A percentile compares a stretch with the other conserved stretches of the same genome.
phyloP scores from a whole-genome alignment of 2,888 invertebrate genomes.

The Onthophagus sagittarius region DNA sequence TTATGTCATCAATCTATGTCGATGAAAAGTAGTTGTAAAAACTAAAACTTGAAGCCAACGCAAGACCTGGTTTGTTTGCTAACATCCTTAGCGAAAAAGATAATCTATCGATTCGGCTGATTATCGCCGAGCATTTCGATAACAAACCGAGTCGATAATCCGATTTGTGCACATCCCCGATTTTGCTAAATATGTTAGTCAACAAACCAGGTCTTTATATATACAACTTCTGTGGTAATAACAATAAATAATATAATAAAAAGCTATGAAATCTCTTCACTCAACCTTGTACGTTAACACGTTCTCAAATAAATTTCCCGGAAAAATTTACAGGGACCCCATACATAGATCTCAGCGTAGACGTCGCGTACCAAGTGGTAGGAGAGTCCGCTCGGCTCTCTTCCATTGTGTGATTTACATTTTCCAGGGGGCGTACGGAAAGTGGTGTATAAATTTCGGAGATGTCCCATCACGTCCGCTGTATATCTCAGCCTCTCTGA shows the following conservation, averaged over 20 bases:
- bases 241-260: background rate
- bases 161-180: no score
- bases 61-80: no score
- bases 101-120: no score
- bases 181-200: no score
- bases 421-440: conserved; percentile 43
- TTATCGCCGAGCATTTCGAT: no score
- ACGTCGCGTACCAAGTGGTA: background rate
- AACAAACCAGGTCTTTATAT: no score
- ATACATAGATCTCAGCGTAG: background rate
- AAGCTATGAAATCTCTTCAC: background rate
- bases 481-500: conserved; percentile 41
- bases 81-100: no score
- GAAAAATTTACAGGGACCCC: background rate
- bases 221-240: no score
- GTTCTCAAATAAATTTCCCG: background rate
- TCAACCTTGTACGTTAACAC: background rate
- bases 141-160: no score
- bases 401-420: conserved; percentile 41
- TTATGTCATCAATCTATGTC: no score
- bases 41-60: no score
- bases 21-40: no score
- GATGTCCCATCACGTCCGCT: conserved; percentile 46
- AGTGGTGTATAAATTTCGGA: conserved; percentile 47
- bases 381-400: background rate